These are phyloP conservation scores for Hippoglossus hippoglossus DNA, from an alignment of 2,797 vertebrate species.

Conservation along the genomic window DNA sequence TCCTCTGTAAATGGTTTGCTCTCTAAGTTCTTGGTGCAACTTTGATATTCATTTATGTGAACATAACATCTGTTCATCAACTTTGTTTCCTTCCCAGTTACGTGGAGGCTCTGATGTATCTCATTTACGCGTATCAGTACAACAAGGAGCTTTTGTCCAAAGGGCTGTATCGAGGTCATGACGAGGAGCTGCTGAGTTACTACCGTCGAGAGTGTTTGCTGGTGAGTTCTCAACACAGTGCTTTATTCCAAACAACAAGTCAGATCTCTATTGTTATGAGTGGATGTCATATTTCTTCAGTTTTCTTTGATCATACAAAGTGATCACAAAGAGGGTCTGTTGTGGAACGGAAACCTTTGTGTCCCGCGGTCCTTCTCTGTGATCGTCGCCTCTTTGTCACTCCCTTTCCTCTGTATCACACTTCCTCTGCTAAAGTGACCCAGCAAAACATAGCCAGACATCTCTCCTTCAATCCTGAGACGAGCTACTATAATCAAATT, in stretches of 20 bases:
- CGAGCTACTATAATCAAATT: conserved; percentile 63
- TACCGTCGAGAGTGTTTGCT: conserved; percentile 96
- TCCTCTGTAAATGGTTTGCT: conserved; percentile 22
- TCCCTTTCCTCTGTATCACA: conserved; percentile 50
- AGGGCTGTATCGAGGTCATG: conserved; percentile 92
- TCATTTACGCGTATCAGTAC: conserved; percentile 95
- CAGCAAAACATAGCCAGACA: conserved; percentile 59
- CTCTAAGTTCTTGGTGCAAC: conserved; percentile 25
- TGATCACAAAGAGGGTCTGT: conserved; percentile 22
- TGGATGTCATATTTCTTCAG: neutral
- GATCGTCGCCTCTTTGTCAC: conserved; percentile 47
- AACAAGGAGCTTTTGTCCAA: conserved; percentile 95
- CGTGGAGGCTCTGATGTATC: conserved; percentile 94
- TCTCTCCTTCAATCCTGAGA: conserved; percentile 46
- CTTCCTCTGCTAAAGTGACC: conserved; percentile 67
- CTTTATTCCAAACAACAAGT: conserved; percentile 4
- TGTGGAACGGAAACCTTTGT: conserved; percentile 33
- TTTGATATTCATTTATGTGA: conserved; percentile 35
- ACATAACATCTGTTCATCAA: conserved; percentile 24
- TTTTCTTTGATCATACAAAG: conserved; percentile 6
- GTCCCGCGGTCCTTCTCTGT: conserved; percentile 22
- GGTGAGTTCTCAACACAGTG: conserved; percentile 82
- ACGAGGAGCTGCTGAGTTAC: conserved; percentile 90
- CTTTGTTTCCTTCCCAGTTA: conserved; percentile 84
- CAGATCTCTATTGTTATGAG: neutral